Evolutionary conservation across 2,113 vertebrate genomes (phyloP).

Genomic region (Meles meles): DNA sequence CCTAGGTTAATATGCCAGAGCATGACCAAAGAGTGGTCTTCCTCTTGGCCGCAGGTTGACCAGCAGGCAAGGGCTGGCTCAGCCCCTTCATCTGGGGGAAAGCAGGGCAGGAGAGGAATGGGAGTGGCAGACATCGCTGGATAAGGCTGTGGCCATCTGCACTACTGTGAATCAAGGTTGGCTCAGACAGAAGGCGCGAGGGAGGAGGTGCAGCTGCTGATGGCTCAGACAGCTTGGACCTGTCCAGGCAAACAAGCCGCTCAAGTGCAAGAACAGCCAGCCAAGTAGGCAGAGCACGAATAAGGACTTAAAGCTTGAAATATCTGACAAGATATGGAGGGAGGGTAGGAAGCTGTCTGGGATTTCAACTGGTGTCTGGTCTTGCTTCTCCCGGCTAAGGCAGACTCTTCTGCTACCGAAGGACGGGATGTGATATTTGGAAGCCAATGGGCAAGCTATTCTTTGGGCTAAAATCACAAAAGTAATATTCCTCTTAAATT

Average conservation of each 20-base stretch:
- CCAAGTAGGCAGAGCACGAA: slow-evolving; percentile 69
- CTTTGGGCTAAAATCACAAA: neutral
- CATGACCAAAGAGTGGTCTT: neutral
- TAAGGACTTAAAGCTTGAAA: slow-evolving; percentile 57
- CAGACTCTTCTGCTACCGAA: neutral
- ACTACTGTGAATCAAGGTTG: slow-evolving; percentile 71
- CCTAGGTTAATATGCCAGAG: neutral
- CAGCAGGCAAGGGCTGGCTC: neutral
- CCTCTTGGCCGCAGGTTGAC: neutral
- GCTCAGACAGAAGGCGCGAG: slow-evolving; percentile 70
- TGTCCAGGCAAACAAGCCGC: slow-evolving; percentile 76
- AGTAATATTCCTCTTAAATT: neutral
- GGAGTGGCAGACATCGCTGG: slow-evolving; percentile 61
- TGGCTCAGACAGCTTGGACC: slow-evolving; percentile 76
- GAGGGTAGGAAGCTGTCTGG: slow-evolving; percentile 50
- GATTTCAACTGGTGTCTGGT: slow-evolving; percentile 49
- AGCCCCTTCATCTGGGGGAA: neutral
- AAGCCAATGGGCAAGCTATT: neutral
- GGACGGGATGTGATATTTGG: neutral
- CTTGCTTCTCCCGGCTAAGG: slow-evolving; percentile 13
- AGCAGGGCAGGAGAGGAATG: slow-evolving; percentile 31
- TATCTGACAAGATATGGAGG: slow-evolving; percentile 44
- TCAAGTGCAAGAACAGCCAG: slow-evolving; percentile 74
- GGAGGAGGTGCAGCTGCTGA: slow-evolving; percentile 74
- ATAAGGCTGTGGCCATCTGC: slow-evolving; percentile 63